Evolutionary conservation across 2,888 invertebrate genomes (phyloP), one percentile per base, ranked within the genome.

Genomic region (Atethmia centrago): DNA sequence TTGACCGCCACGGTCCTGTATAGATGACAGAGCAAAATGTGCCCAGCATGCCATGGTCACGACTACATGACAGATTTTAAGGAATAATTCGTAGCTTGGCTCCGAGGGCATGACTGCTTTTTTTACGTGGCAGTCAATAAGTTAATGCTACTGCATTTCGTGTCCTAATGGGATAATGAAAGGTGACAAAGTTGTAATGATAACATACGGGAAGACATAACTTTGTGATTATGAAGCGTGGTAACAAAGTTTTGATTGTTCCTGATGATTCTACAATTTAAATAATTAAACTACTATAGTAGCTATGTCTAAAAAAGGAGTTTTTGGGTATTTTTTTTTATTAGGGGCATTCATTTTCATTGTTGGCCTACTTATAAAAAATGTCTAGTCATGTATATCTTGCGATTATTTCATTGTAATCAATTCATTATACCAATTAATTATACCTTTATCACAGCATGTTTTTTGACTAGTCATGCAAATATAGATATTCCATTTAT

Each of bases 391-490:
- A 69, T 59, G 16, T n/a, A 8, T 70, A 49, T 61, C 40, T 21
- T 69, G 31, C 53, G 31, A 49, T 71, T 21, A 75, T 16, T 45
- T 40, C 0, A 21, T 58, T 42, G 25, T 58, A 59, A 77, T 68
- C 49, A 68, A 68, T 3, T 21, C n/a, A n/a, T n/a, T n/a, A n/a
- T n/a, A n/a, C n/a, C n/a, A 61, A 78, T 3, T n/a, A 36, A 51
- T 25, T 12, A 79, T 61, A 78, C 14, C 21, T 25, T 51, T 76
- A 79, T 75, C 51, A 19, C n/a, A 25, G 40, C 8, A 70, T 61
- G 40, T 47, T 25, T 74, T 61, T 69, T 65, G 45, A 9, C 28
- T 77, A 51, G 45, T 77, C 58, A 74, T 77, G 45, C 70, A 70
- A 14, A 51, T 40, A 53, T 16, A 53, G 28, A 40, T 59, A 77